Evolutionary conservation across 1,140 invertebrate species (phyloP), one percentile per base, ranked within the genome.

Genomic region (Drosophila lacteicornis): DNA sequence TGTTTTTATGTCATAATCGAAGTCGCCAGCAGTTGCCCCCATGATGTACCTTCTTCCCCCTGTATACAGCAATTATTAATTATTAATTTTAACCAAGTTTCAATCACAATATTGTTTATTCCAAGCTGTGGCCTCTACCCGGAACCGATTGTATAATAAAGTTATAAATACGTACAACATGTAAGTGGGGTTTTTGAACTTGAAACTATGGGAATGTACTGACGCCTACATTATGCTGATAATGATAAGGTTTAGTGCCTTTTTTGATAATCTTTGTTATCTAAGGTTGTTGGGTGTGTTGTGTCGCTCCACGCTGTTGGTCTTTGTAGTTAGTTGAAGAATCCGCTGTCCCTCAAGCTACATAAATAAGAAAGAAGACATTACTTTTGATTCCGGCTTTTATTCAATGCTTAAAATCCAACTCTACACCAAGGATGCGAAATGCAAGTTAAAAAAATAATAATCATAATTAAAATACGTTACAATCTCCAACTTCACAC

Each of bases 1-100:
- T 92, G 96, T 99, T 82, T 99, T 99, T 94, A 94, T 98, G 94
- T 96, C 97, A 85, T 98, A 95, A 92, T 92, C 66, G 55, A 80
- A 63, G 27, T 36, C 12, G 59, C 53, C 69, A 55, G 36, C 69
- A 46, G 33, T 55, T 38, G 38, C 66, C 66, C 67, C 63, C 36
- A 15, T n/a, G 55, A n/a, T n/a, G 55, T 73, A 73, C 66, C 69
- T 73, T 60, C 69, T 71, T 45, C 38, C 17, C 17, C 51, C 40
- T 61, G 40, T 60, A 73, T 43, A 63, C 50, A 68, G 49, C 45
- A 61, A 25, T 56, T 69, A 57, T 59, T 70, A 27, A 25, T 56
- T 69, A 57, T 59, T 70, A 27, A 56, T 69, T 56, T 76, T 73
- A 55, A 69, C 13, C 67, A 53, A 67, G 62, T 75, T 82, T 75